These are phyloP conservation scores for Micropterix aruncella DNA, from an alignment of 2,888 invertebrate species.

Conservation along the genomic window DNA sequence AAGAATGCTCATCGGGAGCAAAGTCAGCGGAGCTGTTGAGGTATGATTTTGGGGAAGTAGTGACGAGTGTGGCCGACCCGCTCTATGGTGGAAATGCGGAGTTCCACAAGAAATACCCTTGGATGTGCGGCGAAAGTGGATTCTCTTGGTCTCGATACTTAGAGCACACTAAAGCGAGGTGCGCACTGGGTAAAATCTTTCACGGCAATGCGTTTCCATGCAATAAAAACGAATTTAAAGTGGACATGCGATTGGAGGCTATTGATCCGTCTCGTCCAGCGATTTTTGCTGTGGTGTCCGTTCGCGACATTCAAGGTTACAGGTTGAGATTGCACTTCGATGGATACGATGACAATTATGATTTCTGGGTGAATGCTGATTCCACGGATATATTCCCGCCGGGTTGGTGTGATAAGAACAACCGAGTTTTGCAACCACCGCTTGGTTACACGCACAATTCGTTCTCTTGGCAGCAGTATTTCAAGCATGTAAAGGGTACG, in stretches of 20 bases:
- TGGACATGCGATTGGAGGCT: constrained; percentile 86
- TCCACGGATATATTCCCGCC: constrained; percentile 84
- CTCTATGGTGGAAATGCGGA: constrained; percentile 22
- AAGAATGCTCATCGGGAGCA: constrained; percentile 12
- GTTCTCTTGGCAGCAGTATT: constrained; percentile 77
- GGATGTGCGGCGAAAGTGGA: constrained; percentile 55
- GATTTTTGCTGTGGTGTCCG: constrained; percentile 75
- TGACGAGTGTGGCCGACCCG: constrained; percentile 19
- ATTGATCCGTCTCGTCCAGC: constrained; percentile 88
- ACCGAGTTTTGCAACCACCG: constrained; percentile 66
- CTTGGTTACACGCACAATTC: constrained; percentile 41
- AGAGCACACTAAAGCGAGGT: constrained; percentile 54
- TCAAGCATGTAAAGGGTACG: constrained; percentile 57
- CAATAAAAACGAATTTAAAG: constrained; percentile 59
- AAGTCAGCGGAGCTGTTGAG: neutral
- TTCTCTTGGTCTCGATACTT: constrained; percentile 71
- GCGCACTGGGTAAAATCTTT: constrained; percentile 65
- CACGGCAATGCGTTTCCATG: constrained; percentile 67
- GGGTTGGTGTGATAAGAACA: constrained; percentile 86
- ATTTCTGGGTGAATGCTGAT: constrained; percentile 90
- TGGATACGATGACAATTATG: constrained; percentile 75
- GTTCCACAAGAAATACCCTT: constrained; percentile 39
- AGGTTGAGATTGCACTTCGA: constrained; percentile 83
- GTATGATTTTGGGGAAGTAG: constrained; percentile 8
- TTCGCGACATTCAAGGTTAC: constrained; percentile 70